Evolutionary conservation across 2,113 vertebrate species (phyloP), one percentile per base, ranked within the genome.

Genomic region (Saccopteryx bilineata): DNA sequence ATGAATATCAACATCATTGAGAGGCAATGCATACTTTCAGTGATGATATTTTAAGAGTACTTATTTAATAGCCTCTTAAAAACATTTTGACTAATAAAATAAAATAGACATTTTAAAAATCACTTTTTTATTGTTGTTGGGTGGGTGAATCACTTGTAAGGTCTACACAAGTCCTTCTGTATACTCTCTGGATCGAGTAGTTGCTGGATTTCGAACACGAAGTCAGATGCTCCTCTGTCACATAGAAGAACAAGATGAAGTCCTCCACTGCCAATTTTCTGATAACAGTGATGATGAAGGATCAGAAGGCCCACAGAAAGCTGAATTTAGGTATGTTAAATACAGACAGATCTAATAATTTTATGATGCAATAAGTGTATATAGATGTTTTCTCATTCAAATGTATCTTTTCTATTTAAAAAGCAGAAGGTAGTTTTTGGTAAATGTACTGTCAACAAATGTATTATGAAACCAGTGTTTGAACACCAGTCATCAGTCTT

Each of bases 211-310:
- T 97, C 99, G 96, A 96, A 98, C 98, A 90, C 99, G 98, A 71
- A 98, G 98, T 87, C 98, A 99, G 50, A 98, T 99, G 97, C 98
- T 99, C 86, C 93, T 99, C 97, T 98, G 98, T 76, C 98, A 98
- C 93, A 97, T 99, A 90, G 99, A 99, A 97, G 99, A 99, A 93
- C 98, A 99, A 89, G 99, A 99, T 88, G 97, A 99, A 95, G 99
- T 99, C 69, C 98, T 98, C 95, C 98, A 98, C 93, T 98, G 97
- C 63, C 97, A 98, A 14, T 97, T 98, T 89, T 98, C 98, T 96
- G 98, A 98, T 96, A 94, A 98, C 71, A 98, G 98, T 65, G 98
- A 98, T 91, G 97, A 98, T 91, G 98, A 98, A 79, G 97, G 98
- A 86, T 90, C 75, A 87, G 95, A 97, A 94, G 97, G 87, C 2